Evolutionary conservation across 2,113 vertebrate species (phyloP), one percentile per base, ranked within the genome.

Genomic region (Campylorhamphus procurvoides): DNA sequence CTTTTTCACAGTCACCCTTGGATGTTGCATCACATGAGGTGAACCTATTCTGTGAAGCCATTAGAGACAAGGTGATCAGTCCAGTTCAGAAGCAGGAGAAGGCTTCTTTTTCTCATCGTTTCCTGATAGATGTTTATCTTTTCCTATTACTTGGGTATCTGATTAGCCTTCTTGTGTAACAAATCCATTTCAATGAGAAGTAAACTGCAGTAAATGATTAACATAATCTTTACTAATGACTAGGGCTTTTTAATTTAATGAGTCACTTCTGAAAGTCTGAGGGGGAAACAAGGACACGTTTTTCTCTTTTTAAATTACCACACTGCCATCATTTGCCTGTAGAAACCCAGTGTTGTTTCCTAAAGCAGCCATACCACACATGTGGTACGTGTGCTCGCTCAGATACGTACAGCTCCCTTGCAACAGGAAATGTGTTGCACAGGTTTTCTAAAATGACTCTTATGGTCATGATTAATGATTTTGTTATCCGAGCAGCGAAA

Each of bases 201-300:
- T 83, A 93, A 90, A 92, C 90, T 84, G 85, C 72, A 84, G 79
- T 84, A 72, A 97, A 95, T 89, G 39, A 96, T 96, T 95, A 92
- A 75, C 88, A 64, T 91, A 93, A 94, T 96, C 90, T 96, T 94
- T 86, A 71, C 60, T 96, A 96, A 96, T 84, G 85, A 78, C 85
- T 77, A 20, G 67, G 47, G 5, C 0, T 47, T 96, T 95, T 86
- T 78, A 86, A 94, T 96, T 93, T 88, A 93, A 88, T 95, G 85
- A 95, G 75, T 94, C 94, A 75, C 39, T 87, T 96, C 72, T 85
- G 64, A 66, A 94, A 94, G 83, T 93, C 82, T 77, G 55, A 93
- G 68, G 56, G 66, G 75, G 60, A 85, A 91, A 67, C 44, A 68
- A 44, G 47, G 85, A 63, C 68, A 18, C 31, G 31, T 52, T 73